Percentiles rank a stretch among this genome's conserved stretches.
Evolutionary conservation across 2,888 invertebrate species (phyloP).

Genomic region (Dascillus cervinus): DNA sequence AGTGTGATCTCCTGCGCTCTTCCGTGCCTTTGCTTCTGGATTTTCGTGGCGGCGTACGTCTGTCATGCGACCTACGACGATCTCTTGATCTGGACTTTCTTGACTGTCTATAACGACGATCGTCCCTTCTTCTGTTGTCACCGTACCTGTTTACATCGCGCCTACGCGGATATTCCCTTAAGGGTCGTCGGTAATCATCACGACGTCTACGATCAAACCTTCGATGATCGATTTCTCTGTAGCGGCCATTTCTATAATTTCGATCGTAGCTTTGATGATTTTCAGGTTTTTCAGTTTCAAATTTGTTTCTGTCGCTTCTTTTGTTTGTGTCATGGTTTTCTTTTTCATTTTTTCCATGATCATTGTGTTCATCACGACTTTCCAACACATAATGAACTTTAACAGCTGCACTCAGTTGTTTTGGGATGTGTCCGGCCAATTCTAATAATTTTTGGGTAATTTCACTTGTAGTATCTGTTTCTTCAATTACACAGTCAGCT

Average conservation of each 20-base stretch:
- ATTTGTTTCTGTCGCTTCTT: slow-evolving; percentile 32
- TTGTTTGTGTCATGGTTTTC: slow-evolving; percentile 21
- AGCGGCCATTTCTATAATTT: slow-evolving; percentile 19
- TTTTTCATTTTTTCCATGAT: slow-evolving; percentile 9
- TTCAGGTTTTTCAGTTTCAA: slow-evolving; percentile 34
- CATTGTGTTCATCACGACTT: slow-evolving; percentile 1
- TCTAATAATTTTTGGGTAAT: slow-evolving; percentile 20
- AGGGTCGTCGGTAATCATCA: slow-evolving; percentile 12
- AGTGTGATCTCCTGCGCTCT: slow-evolving; percentile 19
- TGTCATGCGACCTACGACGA: slow-evolving; percentile 28
- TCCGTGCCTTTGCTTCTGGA: slow-evolving; percentile 34
- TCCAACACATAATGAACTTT: too few relatives aligned
- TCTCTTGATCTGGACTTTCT: slow-evolving; percentile 29
- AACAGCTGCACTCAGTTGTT: slow-evolving; percentile 39
- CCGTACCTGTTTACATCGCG: slow-evolving; percentile 13
- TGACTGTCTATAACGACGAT: slow-evolving; percentile 17
- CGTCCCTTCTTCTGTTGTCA: slow-evolving; percentile 4
- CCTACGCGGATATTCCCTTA: slow-evolving; percentile 10
- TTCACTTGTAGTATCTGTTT: slow-evolving; percentile 4
- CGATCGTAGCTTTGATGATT: slow-evolving; percentile 21
- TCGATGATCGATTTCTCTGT: slow-evolving; percentile 25
- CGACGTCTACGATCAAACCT: slow-evolving; percentile 15
- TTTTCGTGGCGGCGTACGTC: slow-evolving; percentile 42
- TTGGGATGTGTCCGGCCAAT: slow-evolving; percentile 35
- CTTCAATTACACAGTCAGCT: neutral